Conservation (phyloP, 2,888 invertebrate genomes). For the Agonopterix alstromeriana region DNA sequence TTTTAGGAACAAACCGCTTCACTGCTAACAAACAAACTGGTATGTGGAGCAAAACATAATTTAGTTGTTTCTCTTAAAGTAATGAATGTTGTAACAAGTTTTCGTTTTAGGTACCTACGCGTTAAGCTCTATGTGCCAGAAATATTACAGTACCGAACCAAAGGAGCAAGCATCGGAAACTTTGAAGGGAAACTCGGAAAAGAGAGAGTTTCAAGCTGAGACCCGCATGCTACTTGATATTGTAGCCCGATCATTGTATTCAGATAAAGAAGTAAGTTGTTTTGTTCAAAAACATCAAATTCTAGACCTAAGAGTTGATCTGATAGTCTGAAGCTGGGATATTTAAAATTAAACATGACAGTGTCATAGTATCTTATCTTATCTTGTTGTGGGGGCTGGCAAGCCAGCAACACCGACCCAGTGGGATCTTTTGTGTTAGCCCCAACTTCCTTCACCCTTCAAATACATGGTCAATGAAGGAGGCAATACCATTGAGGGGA, state of each 20-base stretch:
- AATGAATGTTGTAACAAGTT: not conserved
- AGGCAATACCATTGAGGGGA: no score
- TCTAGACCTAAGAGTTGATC: no score
- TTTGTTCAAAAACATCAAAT: not conserved
- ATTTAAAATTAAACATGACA: no score
- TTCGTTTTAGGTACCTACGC: no score
- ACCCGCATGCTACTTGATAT: conserved; percentile 96
- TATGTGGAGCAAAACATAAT: not conserved
- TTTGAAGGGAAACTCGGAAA: conserved; percentile 78
- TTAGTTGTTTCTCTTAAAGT: not conserved
- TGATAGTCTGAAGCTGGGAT: no score
- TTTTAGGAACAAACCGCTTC: conserved; percentile 8
- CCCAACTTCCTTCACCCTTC: no score
- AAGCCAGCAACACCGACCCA: no score
- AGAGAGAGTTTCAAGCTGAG: conserved; percentile 97
- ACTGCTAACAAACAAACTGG: not conserved
- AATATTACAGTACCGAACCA: conserved; percentile 35
- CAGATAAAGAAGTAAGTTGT: conserved; percentile 90
- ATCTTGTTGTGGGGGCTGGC: no score
- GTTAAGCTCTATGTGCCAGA: not conserved
- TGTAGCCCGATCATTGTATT: conserved; percentile 97
- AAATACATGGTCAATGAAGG: no score
- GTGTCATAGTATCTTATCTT: no score
- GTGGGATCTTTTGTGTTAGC: no score
- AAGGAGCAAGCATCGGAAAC: conserved; percentile 46